phyloP scores from a whole-genome alignment of 30 jellyfish, hydroid and myxozoan species.

The Pseudorhiza aurosa region DNA sequence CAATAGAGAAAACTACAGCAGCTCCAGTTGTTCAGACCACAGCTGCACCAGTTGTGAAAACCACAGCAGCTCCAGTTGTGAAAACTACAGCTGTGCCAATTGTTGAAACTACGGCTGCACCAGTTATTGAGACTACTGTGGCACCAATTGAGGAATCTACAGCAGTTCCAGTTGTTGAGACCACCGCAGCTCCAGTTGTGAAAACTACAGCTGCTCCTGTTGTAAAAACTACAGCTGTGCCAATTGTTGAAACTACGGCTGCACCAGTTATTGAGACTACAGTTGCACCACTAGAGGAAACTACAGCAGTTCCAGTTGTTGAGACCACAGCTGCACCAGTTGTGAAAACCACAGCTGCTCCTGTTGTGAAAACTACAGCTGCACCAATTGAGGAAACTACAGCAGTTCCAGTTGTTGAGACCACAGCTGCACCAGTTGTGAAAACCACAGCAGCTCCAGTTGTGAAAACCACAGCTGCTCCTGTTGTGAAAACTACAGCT shows the following conservation, averaged over 20 bases:
- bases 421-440: slow-evolving; percentile 9
- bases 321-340: background rate
- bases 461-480: background rate
- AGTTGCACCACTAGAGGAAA: background rate
- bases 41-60: background rate
- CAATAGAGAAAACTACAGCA: slow-evolving; percentile 12
- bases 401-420: slow-evolving; percentile 8
- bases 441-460: background rate
- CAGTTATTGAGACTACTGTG: background rate
- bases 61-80: background rate
- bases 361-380: background rate
- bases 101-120: background rate
- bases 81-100: background rate
- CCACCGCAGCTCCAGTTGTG: background rate
- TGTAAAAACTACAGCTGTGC: background rate
- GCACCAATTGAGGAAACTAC: background rate
- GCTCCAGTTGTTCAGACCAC: slow-evolving; percentile 14
- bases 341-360: background rate
- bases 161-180: background rate
- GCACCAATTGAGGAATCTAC: background rate
- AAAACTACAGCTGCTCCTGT: background rate
- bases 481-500: background rate
- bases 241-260: background rate
- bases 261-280: background rate
- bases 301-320: background rate